phyloP scores from a whole-genome alignment of 2,888 invertebrate species.

The Synanthedon andrenaeformis region DNA sequence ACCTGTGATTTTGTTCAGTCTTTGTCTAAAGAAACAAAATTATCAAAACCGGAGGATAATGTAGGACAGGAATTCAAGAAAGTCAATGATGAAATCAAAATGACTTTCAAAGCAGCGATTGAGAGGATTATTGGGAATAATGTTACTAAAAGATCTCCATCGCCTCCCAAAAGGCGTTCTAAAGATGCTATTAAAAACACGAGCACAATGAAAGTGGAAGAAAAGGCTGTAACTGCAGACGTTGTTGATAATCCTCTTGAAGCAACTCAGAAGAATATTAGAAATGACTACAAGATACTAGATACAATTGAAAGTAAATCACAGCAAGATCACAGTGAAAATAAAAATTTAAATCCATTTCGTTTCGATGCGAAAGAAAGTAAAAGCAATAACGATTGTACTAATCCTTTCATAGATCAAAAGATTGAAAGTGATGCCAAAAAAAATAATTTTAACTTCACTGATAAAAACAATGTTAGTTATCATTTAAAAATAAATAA shows the following conservation, averaged over 20 bases:
- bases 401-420: slow-evolving; percentile 15
- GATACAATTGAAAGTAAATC: not conserved
- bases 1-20: slow-evolving; percentile 16
- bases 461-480: slow-evolving; percentile 40
- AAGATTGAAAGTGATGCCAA: slow-evolving; percentile 1
- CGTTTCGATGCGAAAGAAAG: not conserved
- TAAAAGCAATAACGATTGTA: not conserved
- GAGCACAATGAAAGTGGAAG: not conserved
- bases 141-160: slow-evolving; percentile 16
- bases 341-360: not conserved
- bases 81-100: slow-evolving; percentile 45
- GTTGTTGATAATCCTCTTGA: not conserved
- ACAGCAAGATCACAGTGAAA: not conserved
- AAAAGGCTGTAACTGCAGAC: not conserved
- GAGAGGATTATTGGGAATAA: slow-evolving; percentile 39
- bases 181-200: slow-evolving; percentile 5
- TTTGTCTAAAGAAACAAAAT: slow-evolving; percentile 6
- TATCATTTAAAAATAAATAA: slow-evolving; percentile 59
- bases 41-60: slow-evolving; percentile 16
- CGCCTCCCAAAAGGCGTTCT: not conserved
- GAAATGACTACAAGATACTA: not conserved
- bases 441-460: slow-evolving; percentile 1
- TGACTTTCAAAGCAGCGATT: slow-evolving; percentile 50
- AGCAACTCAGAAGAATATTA: not conserved
- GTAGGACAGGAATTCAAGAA: slow-evolving; percentile 44